Percentiles rank a stretch among this genome's conserved stretches.
phyloP scores from a whole-genome alignment of 2,113 vertebrate species.

The Microcebus murinus region DNA sequence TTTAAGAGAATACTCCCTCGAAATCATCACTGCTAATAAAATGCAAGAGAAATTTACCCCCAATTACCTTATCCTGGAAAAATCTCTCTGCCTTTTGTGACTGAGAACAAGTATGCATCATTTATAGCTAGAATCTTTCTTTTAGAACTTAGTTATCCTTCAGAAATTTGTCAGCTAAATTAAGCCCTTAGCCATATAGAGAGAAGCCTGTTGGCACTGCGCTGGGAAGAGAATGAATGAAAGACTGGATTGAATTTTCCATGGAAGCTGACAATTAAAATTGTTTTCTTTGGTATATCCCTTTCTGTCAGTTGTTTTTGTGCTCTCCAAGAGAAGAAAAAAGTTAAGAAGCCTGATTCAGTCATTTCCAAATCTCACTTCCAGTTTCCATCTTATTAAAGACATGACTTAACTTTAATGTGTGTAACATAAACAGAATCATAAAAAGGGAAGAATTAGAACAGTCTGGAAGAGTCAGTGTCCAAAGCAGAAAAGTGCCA shows the following conservation, averaged over 20 bases:
- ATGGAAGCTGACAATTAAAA: constrained; percentile 86
- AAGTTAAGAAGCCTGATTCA: constrained; percentile 79
- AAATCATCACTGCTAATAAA: constrained; percentile 76
- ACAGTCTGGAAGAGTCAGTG: constrained; percentile 80
- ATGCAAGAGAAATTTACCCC: constrained; percentile 74
- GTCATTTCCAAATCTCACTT: constrained; percentile 86
- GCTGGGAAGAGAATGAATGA: constrained; percentile 71
- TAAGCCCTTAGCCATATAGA: constrained; percentile 78
- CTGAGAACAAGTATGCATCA: constrained; percentile 49
- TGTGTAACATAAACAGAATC: constrained; percentile 87
- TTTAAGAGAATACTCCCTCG: constrained; percentile 74
- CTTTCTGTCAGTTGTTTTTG: constrained; percentile 83
- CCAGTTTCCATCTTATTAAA: constrained; percentile 88
- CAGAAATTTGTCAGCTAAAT: constrained; percentile 79
- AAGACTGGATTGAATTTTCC: constrained; percentile 85
- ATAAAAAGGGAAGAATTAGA: constrained; percentile 87
- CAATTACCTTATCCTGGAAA: constrained; percentile 66
- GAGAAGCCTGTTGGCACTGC: constrained; percentile 63
- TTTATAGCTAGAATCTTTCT: constrained; percentile 66
- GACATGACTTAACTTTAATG: constrained; percentile 89
- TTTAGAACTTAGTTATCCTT: constrained; percentile 73
- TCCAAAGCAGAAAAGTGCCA: constrained; percentile 74
- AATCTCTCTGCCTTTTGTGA: constrained; percentile 67
- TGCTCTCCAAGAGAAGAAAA: constrained; percentile 71
- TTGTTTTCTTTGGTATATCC: constrained; percentile 84